A percentile compares a stretch with the other conserved stretches of the same genome.
phyloP scores from a whole-genome alignment of 2,797 vertebrate species.

The Peromyscus attwateri region DNA sequence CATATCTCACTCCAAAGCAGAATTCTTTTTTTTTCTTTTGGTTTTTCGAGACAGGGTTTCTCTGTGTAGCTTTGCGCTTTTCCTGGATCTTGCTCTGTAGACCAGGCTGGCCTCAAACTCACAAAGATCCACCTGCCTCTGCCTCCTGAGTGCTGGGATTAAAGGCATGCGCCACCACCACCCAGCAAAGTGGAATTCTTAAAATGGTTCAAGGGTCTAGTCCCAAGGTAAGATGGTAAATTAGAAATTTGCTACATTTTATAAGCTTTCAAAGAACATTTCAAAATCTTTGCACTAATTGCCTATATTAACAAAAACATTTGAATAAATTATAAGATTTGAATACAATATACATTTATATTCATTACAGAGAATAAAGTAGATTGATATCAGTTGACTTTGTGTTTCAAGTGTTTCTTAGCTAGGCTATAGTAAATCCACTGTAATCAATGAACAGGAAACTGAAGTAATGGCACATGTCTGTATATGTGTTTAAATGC shows the following conservation, averaged over 20 bases:
- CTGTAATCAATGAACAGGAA: not conserved
- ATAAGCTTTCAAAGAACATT: not conserved
- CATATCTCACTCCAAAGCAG: not conserved
- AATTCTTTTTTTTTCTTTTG: not conserved
- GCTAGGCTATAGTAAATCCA: not conserved
- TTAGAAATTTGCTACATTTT: not conserved
- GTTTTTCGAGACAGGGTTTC: no score
- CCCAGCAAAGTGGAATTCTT: not conserved
- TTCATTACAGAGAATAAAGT: not conserved
- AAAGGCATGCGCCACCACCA: no score
- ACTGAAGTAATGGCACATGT: not conserved
- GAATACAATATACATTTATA: not conserved
- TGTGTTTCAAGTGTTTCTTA: not conserved
- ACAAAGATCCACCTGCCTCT: no score
- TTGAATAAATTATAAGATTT: not conserved
- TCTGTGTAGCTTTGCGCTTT: no score
- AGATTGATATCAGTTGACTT: not conserved
- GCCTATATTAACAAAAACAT: not conserved
- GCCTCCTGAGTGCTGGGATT: no score
- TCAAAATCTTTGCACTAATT: not conserved
- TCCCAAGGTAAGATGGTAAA: not conserved
- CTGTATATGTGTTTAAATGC: not conserved
- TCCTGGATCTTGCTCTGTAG: no score
- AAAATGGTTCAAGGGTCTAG: constrained; percentile 10
- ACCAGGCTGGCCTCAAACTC: no score